Evolutionary conservation across 64 coral and sea anemone genomes (phyloP).

Genomic region (Trachythela sp.): DNA sequence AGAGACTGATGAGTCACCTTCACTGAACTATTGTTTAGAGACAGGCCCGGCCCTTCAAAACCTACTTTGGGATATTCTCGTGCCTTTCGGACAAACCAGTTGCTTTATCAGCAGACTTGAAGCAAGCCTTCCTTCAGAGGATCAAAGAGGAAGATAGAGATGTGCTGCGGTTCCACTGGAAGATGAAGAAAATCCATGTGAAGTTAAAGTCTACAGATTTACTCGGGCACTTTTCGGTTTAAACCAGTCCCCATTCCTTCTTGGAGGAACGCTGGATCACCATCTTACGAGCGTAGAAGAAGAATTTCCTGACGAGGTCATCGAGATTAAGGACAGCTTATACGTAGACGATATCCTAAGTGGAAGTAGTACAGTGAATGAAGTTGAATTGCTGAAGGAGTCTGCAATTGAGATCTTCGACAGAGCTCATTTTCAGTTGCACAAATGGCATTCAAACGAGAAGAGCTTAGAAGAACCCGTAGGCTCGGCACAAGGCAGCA

Average conservation of each 20-base stretch:
- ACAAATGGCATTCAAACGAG: background rate
- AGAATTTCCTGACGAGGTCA: background rate
- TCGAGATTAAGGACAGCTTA: background rate
- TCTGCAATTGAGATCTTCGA: background rate
- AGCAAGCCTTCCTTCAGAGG: conserved; percentile 10
- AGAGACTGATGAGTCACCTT: conserved; percentile 11
- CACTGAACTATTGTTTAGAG: conserved; percentile 50
- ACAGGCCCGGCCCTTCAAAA: conserved; percentile 47
- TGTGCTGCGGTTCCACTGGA: background rate
- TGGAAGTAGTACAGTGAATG: background rate
- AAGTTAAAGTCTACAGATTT: background rate
- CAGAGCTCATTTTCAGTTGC: background rate
- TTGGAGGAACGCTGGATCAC: background rate
- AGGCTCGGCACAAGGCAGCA: background rate
- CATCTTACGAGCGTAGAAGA: background rate
- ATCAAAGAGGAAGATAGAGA: background rate
- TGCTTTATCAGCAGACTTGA: conserved; percentile 29
- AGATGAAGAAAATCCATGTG: background rate
- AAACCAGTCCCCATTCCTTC: background rate
- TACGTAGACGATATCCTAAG: background rate
- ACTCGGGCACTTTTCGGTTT: background rate
- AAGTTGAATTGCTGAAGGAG: background rate
- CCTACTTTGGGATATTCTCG: conserved; percentile 19
- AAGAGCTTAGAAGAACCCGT: background rate
- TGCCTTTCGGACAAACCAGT: conserved; percentile 28